Base-by-base conservation (phyloP, 2,113 vertebrate species). In the Scalopus aquaticus region DNA sequence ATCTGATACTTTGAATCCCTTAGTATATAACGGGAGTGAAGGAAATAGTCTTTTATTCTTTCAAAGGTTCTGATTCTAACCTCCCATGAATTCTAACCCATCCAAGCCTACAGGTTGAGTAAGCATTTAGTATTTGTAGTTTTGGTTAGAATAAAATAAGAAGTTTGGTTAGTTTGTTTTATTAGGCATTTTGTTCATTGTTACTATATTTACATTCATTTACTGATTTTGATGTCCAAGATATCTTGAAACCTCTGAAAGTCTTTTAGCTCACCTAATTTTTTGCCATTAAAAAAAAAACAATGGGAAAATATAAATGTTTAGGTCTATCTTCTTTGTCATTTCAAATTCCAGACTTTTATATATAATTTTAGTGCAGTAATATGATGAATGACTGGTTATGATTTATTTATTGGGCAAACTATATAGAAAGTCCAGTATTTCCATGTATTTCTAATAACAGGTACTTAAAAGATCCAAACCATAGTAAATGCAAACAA, bases 361-460 rank as follows among this genome's bases (percentile, higher is more conserved):
- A 88, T 35, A 51, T 39, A 44, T 7, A 90, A 56, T 58, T 91
- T 85, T 90, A 94, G 56, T 49, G n/a, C 9, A 74, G 4, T 58
- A 67, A 35, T 94, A 32, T 84, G 67, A 89, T 81, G 79, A 85
- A 85, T 89, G 58, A 64, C 15, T 78, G 81, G 70, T 51, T 92
- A 64, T 91, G 67, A 94, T 62, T 76, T 95, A 95, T 85, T 93
- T 85, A 95, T 69, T 93, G 46, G 26, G 4, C 49, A 93, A 73
- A 58, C 54, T 74, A 70, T 24, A 90, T 39, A 85, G 69, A 8
- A 67, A 56, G 79, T 37, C 49, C 60, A 86, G 9, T 60, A 91
- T 83, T 82, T 86, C 64, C 46, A 39, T 93, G 19, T 95, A 86
- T 91, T 72, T 74, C 67, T 90, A 95, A 88, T 94, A 97, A 94